Percentiles rank a stretch among this genome's conserved stretches.
phyloP scores from a whole-genome alignment of 2,113 vertebrate species.

The Ailuropoda melanoleuca region DNA sequence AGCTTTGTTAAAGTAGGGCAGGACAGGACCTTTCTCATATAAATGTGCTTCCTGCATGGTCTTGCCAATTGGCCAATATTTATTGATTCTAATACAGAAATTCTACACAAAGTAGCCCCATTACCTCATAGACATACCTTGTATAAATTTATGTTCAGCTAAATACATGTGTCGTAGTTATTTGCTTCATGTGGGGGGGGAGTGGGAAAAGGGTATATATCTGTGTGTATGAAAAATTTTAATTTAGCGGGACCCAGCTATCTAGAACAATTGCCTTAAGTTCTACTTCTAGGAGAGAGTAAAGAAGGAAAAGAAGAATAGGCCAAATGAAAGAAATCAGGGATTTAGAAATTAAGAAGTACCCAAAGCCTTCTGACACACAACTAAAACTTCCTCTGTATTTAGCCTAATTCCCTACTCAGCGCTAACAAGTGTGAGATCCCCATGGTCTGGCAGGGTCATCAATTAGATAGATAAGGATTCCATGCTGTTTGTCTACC shows the following conservation, averaged over 20 bases:
- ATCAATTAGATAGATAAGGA: background rate
- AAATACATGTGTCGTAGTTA: background rate
- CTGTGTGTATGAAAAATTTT: background rate
- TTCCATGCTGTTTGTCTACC: background rate
- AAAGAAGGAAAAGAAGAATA: background rate
- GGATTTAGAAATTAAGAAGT: background rate
- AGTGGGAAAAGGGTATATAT: background rate
- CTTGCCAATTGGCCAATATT: background rate
- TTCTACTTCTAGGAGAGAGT: background rate
- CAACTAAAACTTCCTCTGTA: background rate
- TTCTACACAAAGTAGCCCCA: background rate
- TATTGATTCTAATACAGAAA: background rate
- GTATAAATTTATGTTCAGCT: background rate
- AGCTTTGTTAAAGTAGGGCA: background rate
- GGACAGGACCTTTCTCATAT: background rate
- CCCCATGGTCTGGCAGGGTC: too few species aligned
- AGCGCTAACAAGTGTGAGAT: background rate
- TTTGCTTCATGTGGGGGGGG: background rate
- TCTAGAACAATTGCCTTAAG: background rate
- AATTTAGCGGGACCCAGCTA: background rate
- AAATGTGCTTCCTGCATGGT: background rate
- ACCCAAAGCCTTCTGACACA: background rate
- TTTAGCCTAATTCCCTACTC: background rate
- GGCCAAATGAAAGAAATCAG: background rate
- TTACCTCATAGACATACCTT: background rate